Conservation (phyloP, 1,140 invertebrate species). For the Bombus pascuorum region DNA sequence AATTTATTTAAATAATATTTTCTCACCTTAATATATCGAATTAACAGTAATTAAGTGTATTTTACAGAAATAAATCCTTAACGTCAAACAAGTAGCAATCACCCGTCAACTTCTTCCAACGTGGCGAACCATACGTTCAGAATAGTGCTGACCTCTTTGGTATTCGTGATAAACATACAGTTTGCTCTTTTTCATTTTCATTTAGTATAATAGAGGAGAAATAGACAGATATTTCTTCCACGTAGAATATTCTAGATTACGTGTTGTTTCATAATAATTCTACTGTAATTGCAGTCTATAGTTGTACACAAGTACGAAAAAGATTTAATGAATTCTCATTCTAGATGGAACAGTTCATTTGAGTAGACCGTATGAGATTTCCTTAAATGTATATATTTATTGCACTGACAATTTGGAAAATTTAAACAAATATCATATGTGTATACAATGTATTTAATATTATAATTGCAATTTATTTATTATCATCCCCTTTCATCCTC, state of each 20-base stretch:
- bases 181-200: not conserved
- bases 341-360: not conserved
- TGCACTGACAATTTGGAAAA: not conserved
- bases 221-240: not conserved
- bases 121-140: slow-evolving; percentile 74
- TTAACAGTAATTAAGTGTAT: slow-evolving; percentile 53
- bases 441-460: not conserved
- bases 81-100: slow-evolving; percentile 71
- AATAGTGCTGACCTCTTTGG: slow-evolving; percentile 52
- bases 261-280: not conserved
- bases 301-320: not conserved
- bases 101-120: slow-evolving; percentile 80
- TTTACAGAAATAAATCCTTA: slow-evolving; percentile 61
- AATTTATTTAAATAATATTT: not conserved
- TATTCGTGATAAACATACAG: slow-evolving; percentile 3
- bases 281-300: not conserved
- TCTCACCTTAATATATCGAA: slow-evolving; percentile 63
- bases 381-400: not conserved
- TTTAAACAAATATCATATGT: not conserved
- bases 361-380: not conserved
- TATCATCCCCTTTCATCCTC: not conserved
- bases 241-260: not conserved
- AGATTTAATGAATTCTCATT: not conserved
- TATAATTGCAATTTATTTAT: not conserved
- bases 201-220: not conserved